Percentiles rank a stretch among this genome's conserved stretches.
Evolutionary conservation across 1,140 invertebrate species (phyloP).

Genomic region (Leucophenga varia): DNA sequence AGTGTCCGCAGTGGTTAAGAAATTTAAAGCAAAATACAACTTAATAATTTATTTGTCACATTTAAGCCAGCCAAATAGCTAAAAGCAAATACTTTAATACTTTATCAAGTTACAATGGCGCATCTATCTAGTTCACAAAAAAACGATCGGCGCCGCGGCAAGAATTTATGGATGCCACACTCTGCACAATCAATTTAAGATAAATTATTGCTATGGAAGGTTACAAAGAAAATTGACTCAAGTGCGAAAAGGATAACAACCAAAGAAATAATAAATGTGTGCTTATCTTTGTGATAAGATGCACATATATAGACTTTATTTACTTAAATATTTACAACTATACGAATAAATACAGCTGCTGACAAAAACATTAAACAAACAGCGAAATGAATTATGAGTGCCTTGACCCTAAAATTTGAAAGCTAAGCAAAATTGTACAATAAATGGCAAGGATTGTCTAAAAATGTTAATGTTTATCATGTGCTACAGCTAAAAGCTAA

Average conservation of each 20-base stretch:
- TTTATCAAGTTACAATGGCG: background rate
- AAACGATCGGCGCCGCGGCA: no score
- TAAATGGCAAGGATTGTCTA: constrained; percentile 6
- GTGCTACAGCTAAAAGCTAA: no score
- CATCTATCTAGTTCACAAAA: no score
- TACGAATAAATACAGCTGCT: no score
- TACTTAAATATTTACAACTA: constrained; percentile 1
- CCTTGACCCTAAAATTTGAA: constrained; percentile 26
- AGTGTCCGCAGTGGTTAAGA: no score
- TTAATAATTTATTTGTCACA: no score
- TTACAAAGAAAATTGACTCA: constrained; percentile 14
- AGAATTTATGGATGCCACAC: constrained; percentile 49
- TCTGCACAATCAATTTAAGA: constrained; percentile 52
- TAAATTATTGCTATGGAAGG: constrained; percentile 50
- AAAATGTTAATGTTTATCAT: constrained; percentile 20
- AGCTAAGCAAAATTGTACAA: constrained; percentile 9
- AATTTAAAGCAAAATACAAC: no score
- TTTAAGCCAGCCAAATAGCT: no score
- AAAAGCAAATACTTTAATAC: background rate
- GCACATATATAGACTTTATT: background rate
- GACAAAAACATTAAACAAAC: constrained; percentile 50
- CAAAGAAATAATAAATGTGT: background rate
- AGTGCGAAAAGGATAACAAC: background rate
- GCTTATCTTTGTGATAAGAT: background rate
- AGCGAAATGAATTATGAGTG: constrained; percentile 38